These are phyloP conservation scores for Stenotaenia linearis DNA, from an alignment of 2,888 invertebrate species.

Conservation along the genomic window DNA sequence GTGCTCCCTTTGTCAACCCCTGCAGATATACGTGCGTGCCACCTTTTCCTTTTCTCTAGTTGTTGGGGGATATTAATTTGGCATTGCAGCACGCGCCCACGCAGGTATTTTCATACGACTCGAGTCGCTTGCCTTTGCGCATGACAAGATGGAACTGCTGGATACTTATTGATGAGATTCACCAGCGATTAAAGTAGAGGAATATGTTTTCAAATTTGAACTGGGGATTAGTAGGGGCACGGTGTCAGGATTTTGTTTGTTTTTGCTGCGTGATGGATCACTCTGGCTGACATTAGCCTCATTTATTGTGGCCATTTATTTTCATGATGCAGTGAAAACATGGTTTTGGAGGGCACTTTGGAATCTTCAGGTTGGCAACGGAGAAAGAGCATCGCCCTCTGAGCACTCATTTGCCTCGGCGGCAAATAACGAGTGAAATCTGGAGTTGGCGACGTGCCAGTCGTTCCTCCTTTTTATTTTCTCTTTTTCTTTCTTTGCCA, in stretches of 20 bases:
- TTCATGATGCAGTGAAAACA: constrained; percentile 17
- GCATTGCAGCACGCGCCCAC: not conserved
- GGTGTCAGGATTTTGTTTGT: not conserved
- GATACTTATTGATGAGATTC: not conserved
- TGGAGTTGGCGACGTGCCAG: not conserved
- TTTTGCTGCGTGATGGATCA: constrained; percentile 3
- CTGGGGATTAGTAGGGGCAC: not conserved
- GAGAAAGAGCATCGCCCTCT: constrained; percentile 11
- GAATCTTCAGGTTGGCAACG: not conserved
- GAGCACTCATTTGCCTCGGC: not conserved
- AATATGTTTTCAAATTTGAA: not conserved
- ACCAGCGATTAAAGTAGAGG: not conserved
- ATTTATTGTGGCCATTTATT: constrained; percentile 11
- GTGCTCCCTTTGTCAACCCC: constrained; percentile 10
- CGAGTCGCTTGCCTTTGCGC: not conserved
- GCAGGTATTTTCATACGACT: not conserved
- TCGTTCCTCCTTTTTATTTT: not conserved
- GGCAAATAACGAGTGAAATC: not conserved
- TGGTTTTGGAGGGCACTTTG: constrained; percentile 15
- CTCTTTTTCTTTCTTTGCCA: not conserved
- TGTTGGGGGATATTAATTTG: constrained; percentile 3
- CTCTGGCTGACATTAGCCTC: not conserved
- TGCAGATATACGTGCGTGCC: not conserved
- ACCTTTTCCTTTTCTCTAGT: constrained; percentile 6
- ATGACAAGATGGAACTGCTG: not conserved